Conservation (phyloP, 2,797 vertebrate genomes). For the Manis javanica region DNA sequence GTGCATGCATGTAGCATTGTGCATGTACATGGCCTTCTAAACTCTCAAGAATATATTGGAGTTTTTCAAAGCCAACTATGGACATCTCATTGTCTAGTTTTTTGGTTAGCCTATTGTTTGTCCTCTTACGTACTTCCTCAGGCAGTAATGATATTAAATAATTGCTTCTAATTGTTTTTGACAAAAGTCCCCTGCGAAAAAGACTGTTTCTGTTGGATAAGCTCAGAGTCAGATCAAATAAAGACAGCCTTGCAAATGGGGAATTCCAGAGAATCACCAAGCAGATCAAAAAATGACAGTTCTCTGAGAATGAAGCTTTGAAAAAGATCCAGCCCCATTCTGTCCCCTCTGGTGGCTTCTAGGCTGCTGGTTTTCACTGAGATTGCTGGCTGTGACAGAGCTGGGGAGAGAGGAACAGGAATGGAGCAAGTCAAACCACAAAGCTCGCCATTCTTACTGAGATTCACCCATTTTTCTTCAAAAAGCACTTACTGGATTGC, state of each 20-base stretch:
- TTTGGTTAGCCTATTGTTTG: background rate
- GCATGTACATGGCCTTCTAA: background rate
- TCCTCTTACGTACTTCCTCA: too few relatives aligned
- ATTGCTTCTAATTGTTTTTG: background rate
- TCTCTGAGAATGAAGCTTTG: background rate
- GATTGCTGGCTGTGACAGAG: background rate
- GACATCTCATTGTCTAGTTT: background rate
- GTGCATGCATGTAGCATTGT: accelerated
- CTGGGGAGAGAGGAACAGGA: background rate
- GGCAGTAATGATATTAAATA: background rate
- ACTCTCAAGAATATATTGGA: background rate
- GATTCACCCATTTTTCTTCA: background rate
- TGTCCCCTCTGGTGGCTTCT: background rate
- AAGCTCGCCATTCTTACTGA: background rate
- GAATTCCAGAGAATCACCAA: background rate
- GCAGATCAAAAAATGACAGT: background rate
- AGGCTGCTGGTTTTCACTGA: background rate
- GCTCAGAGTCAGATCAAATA: background rate
- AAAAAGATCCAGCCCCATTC: background rate
- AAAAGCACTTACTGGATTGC: background rate
- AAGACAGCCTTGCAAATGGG: background rate
- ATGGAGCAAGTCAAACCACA: background rate
- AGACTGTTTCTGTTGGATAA: background rate
- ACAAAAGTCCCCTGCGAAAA: background rate
- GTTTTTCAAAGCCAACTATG: background rate